Conservation (phyloP, 30 jellyfish, hydroid and myxozoan genomes). For the Chrysaora quinquecirrha region DNA sequence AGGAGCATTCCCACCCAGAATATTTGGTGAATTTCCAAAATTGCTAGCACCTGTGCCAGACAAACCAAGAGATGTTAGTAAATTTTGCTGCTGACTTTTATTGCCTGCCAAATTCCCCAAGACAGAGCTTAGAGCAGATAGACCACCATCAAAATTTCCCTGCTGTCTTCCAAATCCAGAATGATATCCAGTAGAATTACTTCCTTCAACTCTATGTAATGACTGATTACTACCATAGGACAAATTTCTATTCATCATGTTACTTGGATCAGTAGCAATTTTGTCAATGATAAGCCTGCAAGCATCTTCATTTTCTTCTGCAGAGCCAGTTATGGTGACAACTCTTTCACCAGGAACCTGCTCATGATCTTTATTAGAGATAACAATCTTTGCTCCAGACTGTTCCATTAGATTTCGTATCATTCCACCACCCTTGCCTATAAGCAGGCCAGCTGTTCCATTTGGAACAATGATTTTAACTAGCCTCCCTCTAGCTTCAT, state of each 20-base stretch:
- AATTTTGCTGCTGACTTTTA: slow-evolving; percentile 61
- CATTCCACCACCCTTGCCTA: slow-evolving; percentile 98
- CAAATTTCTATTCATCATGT: slow-evolving; percentile 85
- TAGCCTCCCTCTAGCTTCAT: slow-evolving; percentile 73
- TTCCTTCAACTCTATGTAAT: background rate
- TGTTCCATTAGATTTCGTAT: slow-evolving; percentile 86
- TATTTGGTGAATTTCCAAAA: slow-evolving; percentile 23
- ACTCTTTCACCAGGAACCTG: slow-evolving; percentile 95
- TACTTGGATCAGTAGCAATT: slow-evolving; percentile 91
- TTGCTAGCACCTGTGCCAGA: slow-evolving; percentile 64
- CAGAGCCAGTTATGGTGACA: slow-evolving; percentile 87
- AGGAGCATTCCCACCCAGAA: slow-evolving; percentile 52
- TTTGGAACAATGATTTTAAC: slow-evolving; percentile 94
- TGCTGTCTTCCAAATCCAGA: slow-evolving; percentile 4
- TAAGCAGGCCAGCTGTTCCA: slow-evolving; percentile 95
- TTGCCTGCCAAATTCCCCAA: slow-evolving; percentile 81
- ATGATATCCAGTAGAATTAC: slow-evolving; percentile 24
- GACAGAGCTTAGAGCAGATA: slow-evolving; percentile 77
- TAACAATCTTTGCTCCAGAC: slow-evolving; percentile 87
- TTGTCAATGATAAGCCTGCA: slow-evolving; percentile 77
- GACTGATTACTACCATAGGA: slow-evolving; percentile 59
- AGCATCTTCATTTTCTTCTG: slow-evolving; percentile 90
- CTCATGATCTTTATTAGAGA: slow-evolving; percentile 93
- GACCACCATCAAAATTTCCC: slow-evolving; percentile 52
- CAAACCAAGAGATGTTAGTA: slow-evolving; percentile 62